Conservation (phyloP, 2,797 vertebrate species). For the Carcharodon carcharias region DNA sequence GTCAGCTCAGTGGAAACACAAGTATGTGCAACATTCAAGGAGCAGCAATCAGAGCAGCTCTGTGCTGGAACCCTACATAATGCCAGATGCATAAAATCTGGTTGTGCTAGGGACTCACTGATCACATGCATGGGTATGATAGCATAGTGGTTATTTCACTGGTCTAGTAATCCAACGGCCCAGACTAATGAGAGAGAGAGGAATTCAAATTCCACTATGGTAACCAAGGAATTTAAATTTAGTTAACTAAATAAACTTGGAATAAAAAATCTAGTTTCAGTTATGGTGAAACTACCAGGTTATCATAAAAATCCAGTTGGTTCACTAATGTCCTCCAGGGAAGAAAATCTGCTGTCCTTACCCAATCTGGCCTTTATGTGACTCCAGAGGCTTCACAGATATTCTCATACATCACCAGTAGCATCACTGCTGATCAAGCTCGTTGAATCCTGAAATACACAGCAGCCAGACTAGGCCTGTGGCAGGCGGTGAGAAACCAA, state of each 20-base stretch:
- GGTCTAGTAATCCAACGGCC: neutral
- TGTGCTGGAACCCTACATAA: no score
- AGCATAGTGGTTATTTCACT: neutral
- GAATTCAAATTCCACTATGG: neutral
- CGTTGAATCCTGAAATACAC: neutral
- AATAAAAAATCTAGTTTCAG: neutral
- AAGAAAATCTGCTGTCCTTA: neutral
- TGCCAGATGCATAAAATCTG: neutral
- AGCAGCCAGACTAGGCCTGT: neutral
- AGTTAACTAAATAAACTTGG: neutral
- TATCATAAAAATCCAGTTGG: neutral
- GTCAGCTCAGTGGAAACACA: neutral
- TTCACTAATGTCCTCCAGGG: neutral
- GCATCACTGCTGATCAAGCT: neutral
- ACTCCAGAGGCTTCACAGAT: neutral
- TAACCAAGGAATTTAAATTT: neutral
- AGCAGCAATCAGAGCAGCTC: neutral
- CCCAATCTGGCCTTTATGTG: neutral
- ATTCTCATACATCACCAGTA: neutral
- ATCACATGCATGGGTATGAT: neutral
- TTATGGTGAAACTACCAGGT: neutral
- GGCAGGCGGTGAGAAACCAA: neutral
- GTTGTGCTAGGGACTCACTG: neutral
- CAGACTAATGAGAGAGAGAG: neutral
- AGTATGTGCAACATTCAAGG: neutral